phyloP scores from a whole-genome alignment of 1,140 invertebrate species.

The Aphaenogaster floridana region DNA sequence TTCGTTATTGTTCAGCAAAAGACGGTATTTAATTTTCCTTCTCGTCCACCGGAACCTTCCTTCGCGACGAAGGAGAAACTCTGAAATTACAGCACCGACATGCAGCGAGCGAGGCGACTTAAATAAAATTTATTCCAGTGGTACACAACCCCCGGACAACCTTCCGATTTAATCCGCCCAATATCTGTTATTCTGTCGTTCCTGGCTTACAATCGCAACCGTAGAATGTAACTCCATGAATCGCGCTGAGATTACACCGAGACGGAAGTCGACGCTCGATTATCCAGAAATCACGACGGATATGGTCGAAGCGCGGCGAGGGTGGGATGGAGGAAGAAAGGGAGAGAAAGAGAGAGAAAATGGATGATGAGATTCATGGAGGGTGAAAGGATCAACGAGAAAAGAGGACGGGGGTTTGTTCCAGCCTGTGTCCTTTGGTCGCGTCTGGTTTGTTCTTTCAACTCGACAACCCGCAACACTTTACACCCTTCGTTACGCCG shows the following conservation, averaged over 20 bases:
- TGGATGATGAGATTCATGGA: not conserved
- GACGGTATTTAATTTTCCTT: conserved; percentile 28
- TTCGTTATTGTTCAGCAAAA: conserved; percentile 25
- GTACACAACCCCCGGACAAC: not conserved
- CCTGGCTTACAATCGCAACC: not conserved
- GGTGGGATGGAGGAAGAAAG: not conserved
- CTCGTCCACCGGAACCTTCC: not conserved
- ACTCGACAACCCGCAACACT: not conserved
- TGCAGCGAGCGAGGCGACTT: conserved; percentile 2
- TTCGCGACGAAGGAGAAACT: not conserved
- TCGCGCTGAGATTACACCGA: conserved; percentile 4
- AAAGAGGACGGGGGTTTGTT: not conserved
- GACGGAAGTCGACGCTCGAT: conserved; percentile 16
- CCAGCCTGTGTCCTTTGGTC: not conserved
- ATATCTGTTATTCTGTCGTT: conserved; percentile 38
- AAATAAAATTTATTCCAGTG: conserved; percentile 37
- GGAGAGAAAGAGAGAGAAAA: no score
- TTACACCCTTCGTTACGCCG: not conserved
- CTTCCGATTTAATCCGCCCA: conserved; percentile 2
- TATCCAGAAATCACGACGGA: not conserved
- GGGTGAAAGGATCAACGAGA: not conserved
- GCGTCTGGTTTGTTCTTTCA: not conserved
- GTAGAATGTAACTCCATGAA: not conserved
- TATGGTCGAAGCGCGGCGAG: not conserved
- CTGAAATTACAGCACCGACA: not conserved